Evolutionary conservation across 2,797 vertebrate genomes (phyloP).

Genomic region (Catharus ustulatus): DNA sequence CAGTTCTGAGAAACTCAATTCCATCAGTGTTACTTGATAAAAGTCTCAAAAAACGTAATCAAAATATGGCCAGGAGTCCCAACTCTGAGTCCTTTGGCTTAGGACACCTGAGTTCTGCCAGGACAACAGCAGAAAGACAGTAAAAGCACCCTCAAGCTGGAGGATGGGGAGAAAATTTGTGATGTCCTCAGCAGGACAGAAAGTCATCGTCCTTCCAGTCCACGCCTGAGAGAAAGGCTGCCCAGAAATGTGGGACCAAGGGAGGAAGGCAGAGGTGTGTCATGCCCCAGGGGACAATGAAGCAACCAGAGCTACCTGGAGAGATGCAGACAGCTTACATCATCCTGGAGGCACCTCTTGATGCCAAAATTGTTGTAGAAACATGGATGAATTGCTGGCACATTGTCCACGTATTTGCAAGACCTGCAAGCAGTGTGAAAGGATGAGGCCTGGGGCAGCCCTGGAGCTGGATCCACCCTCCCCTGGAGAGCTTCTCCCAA

Average conservation of each 20-base stretch:
- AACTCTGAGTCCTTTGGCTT: not conserved
- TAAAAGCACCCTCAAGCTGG: not conserved
- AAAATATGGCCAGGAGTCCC: not conserved
- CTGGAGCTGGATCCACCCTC: not conserved
- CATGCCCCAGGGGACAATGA: not conserved
- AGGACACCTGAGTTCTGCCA: not conserved
- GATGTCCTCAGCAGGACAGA: not conserved
- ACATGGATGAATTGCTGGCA: not conserved
- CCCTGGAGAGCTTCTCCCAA: not conserved
- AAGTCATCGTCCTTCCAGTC: not conserved
- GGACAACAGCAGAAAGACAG: not conserved
- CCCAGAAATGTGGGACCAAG: not conserved
- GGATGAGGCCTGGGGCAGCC: accelerated
- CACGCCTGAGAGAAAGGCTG: not conserved
- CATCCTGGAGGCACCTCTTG: not conserved
- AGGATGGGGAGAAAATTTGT: not conserved
- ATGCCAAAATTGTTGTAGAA: not conserved
- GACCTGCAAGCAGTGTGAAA: not conserved
- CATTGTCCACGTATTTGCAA: not conserved
- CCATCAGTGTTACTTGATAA: not conserved
- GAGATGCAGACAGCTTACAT: not conserved
- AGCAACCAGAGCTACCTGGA: not conserved
- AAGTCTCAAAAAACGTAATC: not conserved
- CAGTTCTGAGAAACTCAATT: not conserved
- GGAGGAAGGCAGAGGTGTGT: not conserved